Conservation (phyloP, 30 jellyfish, hydroid and myxozoan genomes). For the Catostylus mosaicus region DNA sequence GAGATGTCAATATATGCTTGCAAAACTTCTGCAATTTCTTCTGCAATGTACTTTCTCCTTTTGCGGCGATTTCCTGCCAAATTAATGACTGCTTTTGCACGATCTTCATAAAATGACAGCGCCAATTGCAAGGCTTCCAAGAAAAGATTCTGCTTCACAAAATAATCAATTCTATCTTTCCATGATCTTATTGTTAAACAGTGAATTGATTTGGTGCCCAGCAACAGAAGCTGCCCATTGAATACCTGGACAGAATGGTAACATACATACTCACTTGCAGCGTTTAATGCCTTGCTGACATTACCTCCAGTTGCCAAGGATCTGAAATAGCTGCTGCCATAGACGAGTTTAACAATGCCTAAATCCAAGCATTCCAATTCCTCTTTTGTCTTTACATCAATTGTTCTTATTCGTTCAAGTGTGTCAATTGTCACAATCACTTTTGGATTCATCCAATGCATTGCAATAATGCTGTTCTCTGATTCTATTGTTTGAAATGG, state of each 20-base stretch:
- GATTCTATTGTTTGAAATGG: slow-evolving; percentile 76
- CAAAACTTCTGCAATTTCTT: slow-evolving; percentile 82
- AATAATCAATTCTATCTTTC: slow-evolving; percentile 94
- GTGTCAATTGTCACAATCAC: slow-evolving; percentile 82
- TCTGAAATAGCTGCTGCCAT: slow-evolving; percentile 97
- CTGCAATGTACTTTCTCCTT: slow-evolving; percentile 69
- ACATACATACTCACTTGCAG: slow-evolving; percentile 97
- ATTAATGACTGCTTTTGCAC: slow-evolving; percentile 96
- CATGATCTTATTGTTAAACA: slow-evolving; percentile 91
- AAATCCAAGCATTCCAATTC: slow-evolving; percentile 98
- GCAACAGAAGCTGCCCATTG: slow-evolving; percentile 93
- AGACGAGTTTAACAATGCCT: slow-evolving; percentile 89
- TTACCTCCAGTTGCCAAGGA: slow-evolving; percentile 98
- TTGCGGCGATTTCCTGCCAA: slow-evolving; percentile 72
- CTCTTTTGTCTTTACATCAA: slow-evolving; percentile 83
- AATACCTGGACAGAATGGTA: slow-evolving; percentile 95
- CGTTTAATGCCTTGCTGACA: slow-evolving; percentile 93
- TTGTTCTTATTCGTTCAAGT: slow-evolving; percentile 84
- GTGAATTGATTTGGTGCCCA: slow-evolving; percentile 94
- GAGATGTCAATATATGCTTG: slow-evolving; percentile 86
- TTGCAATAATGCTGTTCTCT: slow-evolving; percentile 68
- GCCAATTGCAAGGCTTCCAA: slow-evolving; percentile 90
- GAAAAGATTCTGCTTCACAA: slow-evolving; percentile 88
- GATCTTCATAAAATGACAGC: slow-evolving; percentile 81
- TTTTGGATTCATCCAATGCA: slow-evolving; percentile 96